Evolutionary conservation across 2,888 invertebrate species (phyloP).

Genomic region (Scaeva pyrastri): DNA sequence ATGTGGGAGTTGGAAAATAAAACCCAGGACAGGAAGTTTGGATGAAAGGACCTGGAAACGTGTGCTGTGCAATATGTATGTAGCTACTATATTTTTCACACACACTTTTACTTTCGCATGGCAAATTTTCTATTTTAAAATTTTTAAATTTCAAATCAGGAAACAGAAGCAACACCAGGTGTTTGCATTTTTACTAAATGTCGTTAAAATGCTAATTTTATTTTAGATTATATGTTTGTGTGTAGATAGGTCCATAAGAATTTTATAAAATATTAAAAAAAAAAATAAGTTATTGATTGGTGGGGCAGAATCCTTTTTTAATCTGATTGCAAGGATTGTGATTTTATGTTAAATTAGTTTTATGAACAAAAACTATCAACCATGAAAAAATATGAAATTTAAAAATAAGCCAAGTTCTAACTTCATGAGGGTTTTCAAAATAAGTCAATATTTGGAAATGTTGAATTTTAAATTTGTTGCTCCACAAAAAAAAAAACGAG

Average conservation of each 20-base stretch:
- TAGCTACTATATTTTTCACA: constrained; percentile 1
- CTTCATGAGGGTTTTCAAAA: no score
- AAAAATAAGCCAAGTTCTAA: no score
- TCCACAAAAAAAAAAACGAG: no score
- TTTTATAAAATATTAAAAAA: constrained; percentile 6
- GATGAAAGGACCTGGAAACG: background rate
- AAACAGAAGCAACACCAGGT: constrained; percentile 40
- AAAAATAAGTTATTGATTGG: constrained; percentile 1
- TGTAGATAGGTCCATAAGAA: background rate
- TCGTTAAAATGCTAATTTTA: constrained; percentile 58
- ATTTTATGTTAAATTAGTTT: no score
- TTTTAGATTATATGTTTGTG: no score
- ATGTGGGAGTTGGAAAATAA: no score
- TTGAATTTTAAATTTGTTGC: no score
- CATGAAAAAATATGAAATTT: no score
- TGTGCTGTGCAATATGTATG: background rate
- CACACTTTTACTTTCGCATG: constrained; percentile 56
- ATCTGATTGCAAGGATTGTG: background rate
- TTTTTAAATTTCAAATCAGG: constrained; percentile 57
- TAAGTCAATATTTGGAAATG: no score
- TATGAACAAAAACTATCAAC: no score
- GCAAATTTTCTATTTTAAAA: constrained; percentile 48
- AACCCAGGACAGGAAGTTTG: background rate
- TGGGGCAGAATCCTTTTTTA: background rate
- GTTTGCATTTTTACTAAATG: constrained; percentile 46